These are phyloP conservation scores for Calephelis nemesis DNA, from an alignment of 1,140 invertebrate species.

Conservation along the genomic window DNA sequence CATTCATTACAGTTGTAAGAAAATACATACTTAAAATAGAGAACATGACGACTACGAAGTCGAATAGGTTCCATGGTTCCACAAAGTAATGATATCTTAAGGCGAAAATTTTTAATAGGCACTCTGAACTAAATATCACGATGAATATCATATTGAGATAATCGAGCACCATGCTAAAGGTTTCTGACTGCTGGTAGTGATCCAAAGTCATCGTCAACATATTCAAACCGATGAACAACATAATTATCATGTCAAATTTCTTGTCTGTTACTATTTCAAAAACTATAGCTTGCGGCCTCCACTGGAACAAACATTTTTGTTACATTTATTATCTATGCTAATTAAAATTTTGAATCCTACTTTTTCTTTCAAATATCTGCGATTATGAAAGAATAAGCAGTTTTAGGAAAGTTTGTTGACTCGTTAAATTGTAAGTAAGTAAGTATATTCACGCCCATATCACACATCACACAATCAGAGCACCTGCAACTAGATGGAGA, in stretches of 20 bases:
- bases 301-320: conserved; percentile 83
- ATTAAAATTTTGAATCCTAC: no score
- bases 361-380: no score
- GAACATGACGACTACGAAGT: conserved; percentile 99
- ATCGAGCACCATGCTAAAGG: conserved; percentile 91
- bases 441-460: no score
- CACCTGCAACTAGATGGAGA: no score
- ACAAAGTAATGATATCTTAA: conserved; percentile 99
- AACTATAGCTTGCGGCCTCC: conserved; percentile 95
- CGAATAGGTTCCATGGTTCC: conserved; percentile 99
- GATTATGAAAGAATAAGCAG: no score
- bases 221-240: conserved; percentile 99
- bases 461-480: no score
- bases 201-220: conserved; percentile 99
- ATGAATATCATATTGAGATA: conserved; percentile 98
- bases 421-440: no score
- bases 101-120: conserved; percentile 97
- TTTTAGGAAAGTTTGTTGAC: no score
- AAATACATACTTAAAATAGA: conserved; percentile 94
- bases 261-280: conserved; percentile 98
- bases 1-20: conserved; percentile 3
- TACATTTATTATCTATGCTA: conserved; percentile 25
- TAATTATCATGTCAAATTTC: conserved; percentile 99
- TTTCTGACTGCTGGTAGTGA: conserved; percentile 93
- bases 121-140: conserved; percentile 98